Conservation (phyloP, 2,113 vertebrate species). For the Bubalus kerabau region DNA sequence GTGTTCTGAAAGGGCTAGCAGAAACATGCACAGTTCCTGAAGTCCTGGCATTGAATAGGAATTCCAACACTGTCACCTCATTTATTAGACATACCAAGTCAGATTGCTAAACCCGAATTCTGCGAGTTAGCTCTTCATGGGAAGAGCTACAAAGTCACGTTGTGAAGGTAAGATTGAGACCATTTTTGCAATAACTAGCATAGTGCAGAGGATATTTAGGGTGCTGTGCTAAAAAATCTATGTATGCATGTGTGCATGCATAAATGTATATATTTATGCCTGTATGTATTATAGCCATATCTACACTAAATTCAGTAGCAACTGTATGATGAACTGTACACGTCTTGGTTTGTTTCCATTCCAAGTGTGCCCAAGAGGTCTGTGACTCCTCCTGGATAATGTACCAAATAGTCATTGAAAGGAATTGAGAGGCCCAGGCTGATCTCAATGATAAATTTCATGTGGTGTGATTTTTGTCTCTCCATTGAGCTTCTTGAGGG, state of each 20-base stretch:
- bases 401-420: background rate
- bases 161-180: background rate
- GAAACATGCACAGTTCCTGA: background rate
- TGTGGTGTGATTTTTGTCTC: background rate
- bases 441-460: background rate
- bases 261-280: background rate
- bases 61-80: background rate
- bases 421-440: background rate
- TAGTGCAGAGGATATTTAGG: background rate
- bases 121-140: background rate
- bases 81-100: background rate
- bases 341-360: background rate
- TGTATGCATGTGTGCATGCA: background rate
- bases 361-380: background rate
- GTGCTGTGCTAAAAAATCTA: background rate
- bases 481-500: background rate
- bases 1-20: background rate
- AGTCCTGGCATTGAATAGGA: background rate
- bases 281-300: background rate
- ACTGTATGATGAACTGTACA: background rate
- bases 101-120: background rate
- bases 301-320: background rate
- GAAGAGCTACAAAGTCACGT: background rate
- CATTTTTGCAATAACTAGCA: background rate
- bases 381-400: background rate